Conservation (phyloP, 2,113 vertebrate genomes). For the Anarhynchus alexandrinus region DNA sequence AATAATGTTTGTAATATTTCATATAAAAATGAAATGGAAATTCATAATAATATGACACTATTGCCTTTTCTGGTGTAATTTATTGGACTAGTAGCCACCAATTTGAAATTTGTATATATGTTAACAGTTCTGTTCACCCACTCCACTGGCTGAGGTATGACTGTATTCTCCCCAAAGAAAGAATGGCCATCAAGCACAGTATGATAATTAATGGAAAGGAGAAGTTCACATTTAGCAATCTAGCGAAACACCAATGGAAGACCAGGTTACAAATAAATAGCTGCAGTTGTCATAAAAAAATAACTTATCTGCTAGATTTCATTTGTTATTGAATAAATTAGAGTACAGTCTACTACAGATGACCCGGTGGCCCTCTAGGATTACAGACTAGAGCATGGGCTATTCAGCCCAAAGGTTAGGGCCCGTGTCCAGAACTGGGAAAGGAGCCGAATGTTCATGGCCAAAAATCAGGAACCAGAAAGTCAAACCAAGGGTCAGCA, state of each 20-base stretch:
- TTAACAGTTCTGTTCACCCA: background rate
- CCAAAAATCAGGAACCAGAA: slow-evolving; percentile 30
- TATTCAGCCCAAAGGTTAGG: slow-evolving; percentile 53
- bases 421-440: slow-evolving; percentile 17
- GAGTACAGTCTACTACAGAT: slow-evolving; percentile 9
- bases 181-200: background rate
- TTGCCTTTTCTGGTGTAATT: background rate
- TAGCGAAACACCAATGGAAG: background rate
- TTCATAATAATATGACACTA: background rate
- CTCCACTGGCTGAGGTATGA: background rate
- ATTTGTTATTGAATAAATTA: background rate
- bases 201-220: background rate
- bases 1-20: background rate
- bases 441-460: background rate
- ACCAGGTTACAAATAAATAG: background rate
- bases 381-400: slow-evolving; percentile 24
- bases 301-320: background rate
- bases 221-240: background rate
- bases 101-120: background rate
- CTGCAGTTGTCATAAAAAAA: background rate
- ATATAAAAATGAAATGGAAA: background rate
- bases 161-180: background rate
- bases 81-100: background rate
- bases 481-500: slow-evolving; percentile 50
- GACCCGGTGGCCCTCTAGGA: slow-evolving; percentile 27